Base-by-base conservation (phyloP, 1,140 invertebrate species). In the Anastatus disparis region DNA sequence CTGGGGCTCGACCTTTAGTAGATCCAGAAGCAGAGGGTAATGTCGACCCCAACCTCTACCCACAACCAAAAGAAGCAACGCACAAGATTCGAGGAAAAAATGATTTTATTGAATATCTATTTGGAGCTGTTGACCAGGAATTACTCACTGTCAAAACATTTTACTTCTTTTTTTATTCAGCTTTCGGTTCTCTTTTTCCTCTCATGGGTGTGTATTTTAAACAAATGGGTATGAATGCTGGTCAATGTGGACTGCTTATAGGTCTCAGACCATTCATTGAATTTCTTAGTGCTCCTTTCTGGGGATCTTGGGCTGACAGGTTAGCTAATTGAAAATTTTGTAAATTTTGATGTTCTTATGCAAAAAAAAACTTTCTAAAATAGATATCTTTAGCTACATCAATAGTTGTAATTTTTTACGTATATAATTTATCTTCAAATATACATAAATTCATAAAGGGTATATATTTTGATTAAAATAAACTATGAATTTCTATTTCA, bases 111-210 rank as follows among this genome's bases (percentile, higher is more conserved):
- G 94, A 96, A 83, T 89, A 93, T 77, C 85, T 96, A 12, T 95
- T 94, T 77, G 94, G 94, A 8, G 85, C 91, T 24, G 91, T 95
- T 3, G 94, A 97, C 81, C 94, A 93, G 55, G 95, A 98, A 81
- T 87, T 98, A 50, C 88, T 98, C 61, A 93, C 95, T 4, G 95
- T 97, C 58, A 98, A 98, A 84, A 93, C 94, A 1, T 99, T 99
- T 84, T 99, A 99, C 84, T 99, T 99, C 85, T 99, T 99, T 89
- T 99, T 99, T 86, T 99, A 99, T 82, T 97, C 97, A 2, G 97
- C 98, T 1, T 99, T 99, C 78, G 98, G 98, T 7, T 98, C 96
- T 0, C 88, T 99, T 0, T 99, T 99, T 81, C 98, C 98, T 0
- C 86, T 99, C 27, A 95, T 99, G 92, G 97, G 96, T 22, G 95